phyloP scores from a whole-genome alignment of 1,140 invertebrate species.

The Bombyx mandarina region DNA sequence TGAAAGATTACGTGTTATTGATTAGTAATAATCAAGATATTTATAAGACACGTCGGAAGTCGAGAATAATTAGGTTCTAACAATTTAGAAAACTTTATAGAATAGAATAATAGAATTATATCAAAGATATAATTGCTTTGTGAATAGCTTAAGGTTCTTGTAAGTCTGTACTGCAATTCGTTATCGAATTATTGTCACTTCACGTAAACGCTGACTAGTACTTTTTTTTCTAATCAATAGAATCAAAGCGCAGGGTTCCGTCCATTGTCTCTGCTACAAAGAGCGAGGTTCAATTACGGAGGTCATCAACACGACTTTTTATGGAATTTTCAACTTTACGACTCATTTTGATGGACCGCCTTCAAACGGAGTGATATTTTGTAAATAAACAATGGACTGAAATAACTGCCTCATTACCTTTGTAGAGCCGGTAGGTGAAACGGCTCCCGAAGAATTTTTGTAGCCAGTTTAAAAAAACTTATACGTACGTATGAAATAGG shows the following conservation, averaged over 20 bases:
- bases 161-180: no score
- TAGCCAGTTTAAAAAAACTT: constrained; percentile 25
- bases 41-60: not conserved
- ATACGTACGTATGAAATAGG: constrained; percentile 23
- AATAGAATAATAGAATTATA: no score
- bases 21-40: not conserved
- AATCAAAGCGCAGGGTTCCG: constrained; percentile 41
- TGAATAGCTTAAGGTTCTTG: no score
- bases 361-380: constrained; percentile 71
- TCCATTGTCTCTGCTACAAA: constrained; percentile 66
- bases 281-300: constrained; percentile 59
- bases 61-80: not conserved
- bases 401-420: constrained; percentile 67
- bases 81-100: no score
- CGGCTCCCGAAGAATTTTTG: constrained; percentile 35
- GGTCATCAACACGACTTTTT: constrained; percentile 71
- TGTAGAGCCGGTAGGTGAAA: constrained; percentile 58
- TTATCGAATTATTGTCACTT: not conserved
- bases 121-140: no score
- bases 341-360: constrained; percentile 69
- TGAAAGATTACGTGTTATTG: not conserved
- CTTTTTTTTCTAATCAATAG: constrained; percentile 45
- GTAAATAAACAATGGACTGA: constrained; percentile 69
- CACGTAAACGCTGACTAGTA: not conserved
- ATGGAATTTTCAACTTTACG: constrained; percentile 68